A percentile compares a stretch with the other conserved stretches of the same genome.
These are phyloP conservation scores for Clunio marinus DNA, from an alignment of 2,888 invertebrate species.

Conservation along the genomic window DNA sequence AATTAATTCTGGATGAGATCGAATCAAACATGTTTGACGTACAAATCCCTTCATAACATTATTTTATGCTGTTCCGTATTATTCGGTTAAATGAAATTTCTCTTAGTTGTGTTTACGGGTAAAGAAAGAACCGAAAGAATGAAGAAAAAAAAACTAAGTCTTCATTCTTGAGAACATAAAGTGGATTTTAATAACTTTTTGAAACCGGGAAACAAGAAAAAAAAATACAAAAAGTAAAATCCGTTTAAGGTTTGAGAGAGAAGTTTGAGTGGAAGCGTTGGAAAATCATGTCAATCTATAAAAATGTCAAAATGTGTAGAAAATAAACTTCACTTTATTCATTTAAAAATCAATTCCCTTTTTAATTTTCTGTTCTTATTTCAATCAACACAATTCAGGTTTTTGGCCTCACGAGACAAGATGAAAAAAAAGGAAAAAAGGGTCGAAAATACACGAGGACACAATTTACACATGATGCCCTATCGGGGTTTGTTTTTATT, in stretches of 20 bases:
- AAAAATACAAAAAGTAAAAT: no score
- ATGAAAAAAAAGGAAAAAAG: background rate
- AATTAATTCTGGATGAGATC: background rate
- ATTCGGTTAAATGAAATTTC: slow-evolving; percentile 4
- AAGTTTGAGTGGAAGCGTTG: background rate
- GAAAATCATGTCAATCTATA: background rate
- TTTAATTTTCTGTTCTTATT: no score
- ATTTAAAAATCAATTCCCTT: no score
- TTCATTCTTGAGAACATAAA: slow-evolving; percentile 8
- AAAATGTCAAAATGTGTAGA: no score
- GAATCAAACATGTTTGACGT: background rate
- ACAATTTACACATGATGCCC: slow-evolving; percentile 33
- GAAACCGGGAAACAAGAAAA: slow-evolving; percentile 2
- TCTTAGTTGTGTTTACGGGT: background rate
- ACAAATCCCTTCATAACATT: background rate
- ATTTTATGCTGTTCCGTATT: background rate
- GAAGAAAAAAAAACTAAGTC: slow-evolving; percentile 9
- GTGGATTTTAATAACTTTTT: slow-evolving; percentile 26
- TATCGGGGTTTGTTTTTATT: slow-evolving; percentile 37
- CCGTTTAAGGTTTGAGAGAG: background rate
- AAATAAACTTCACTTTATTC: no score
- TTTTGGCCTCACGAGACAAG: no score
- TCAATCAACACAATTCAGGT: no score
- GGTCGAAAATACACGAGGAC: background rate
- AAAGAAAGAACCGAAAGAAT: background rate